Evolutionary conservation across 1,140 invertebrate species (phyloP).

Genomic region (Matsumurasca onukii): DNA sequence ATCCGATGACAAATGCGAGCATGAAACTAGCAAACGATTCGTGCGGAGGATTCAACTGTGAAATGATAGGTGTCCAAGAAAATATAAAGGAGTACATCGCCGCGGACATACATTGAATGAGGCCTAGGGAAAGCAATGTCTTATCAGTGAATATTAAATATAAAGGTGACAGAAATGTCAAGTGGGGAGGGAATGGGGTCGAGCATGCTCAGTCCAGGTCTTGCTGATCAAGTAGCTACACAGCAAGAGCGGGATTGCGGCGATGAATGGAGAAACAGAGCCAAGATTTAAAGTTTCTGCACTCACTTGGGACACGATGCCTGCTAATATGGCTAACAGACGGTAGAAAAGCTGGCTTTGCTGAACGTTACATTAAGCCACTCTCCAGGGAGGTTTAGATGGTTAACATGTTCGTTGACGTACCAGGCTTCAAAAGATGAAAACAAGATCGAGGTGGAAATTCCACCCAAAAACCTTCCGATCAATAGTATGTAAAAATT

Average conservation of each 20-base stretch:
- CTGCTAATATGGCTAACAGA: constrained; percentile 64
- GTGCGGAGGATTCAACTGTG: constrained; percentile 50
- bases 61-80: constrained; percentile 69
- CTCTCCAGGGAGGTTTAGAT: constrained; percentile 54
- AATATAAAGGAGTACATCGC: constrained; percentile 75
- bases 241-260: constrained; percentile 59
- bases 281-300: constrained; percentile 62
- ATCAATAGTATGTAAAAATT: constrained; percentile 53
- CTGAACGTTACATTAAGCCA: constrained; percentile 62
- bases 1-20: constrained; percentile 70
- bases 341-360: constrained; percentile 67
- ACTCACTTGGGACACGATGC: constrained; percentile 61
- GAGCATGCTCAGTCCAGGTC: constrained; percentile 38
- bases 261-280: constrained; percentile 59
- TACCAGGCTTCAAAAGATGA: constrained; percentile 74
- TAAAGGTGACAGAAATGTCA: constrained; percentile 33
- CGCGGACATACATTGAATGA: constrained; percentile 68
- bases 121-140: constrained; percentile 57
- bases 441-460: constrained; percentile 70
- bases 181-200: neutral
- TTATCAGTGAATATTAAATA: constrained; percentile 45
- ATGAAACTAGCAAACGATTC: constrained; percentile 64
- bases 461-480: constrained; percentile 64
- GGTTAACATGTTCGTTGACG: constrained; percentile 64
- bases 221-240: constrained; percentile 45